Evolutionary conservation across 2,888 invertebrate genomes (phyloP).

Genomic region (Therioaphis trifolii): DNA sequence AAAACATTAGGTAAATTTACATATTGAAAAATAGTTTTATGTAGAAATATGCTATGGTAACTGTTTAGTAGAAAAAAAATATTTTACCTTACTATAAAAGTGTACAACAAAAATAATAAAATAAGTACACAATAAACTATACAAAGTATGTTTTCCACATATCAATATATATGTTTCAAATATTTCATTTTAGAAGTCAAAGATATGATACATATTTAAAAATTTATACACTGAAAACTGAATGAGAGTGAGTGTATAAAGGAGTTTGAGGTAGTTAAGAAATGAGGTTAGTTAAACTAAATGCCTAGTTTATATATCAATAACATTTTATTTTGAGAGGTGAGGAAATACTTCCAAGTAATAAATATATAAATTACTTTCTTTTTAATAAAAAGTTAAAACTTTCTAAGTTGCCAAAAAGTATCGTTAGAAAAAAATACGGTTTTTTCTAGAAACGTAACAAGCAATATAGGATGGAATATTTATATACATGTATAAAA

Average conservation of each 20-base stretch:
- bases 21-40: conserved; percentile 54
- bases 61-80: conserved; percentile 42
- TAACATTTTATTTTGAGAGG: conserved; percentile 22
- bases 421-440: conserved; percentile 32
- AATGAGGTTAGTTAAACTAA: conserved; percentile 19
- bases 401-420: not conserved
- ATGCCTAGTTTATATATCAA: not conserved
- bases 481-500: conserved; percentile 50
- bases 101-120: conserved; percentile 34
- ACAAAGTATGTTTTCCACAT: conserved; percentile 10
- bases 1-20: conserved; percentile 51
- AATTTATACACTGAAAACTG: not conserved
- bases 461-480: conserved; percentile 44
- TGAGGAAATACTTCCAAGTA: conserved; percentile 16
- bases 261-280: conserved; percentile 48
- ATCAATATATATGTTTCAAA: not conserved
- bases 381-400: not conserved
- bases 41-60: conserved; percentile 58
- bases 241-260: not conserved
- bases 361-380: conserved; percentile 16
- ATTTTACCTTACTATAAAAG: conserved; percentile 33
- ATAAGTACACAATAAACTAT: conserved; percentile 45
- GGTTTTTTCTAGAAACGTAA: conserved; percentile 44
- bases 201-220: conserved; percentile 2
- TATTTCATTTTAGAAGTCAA: not conserved